Evolutionary conservation across 2,888 invertebrate species (phyloP).

Genomic region (Prosopocoilus inquinatus): DNA sequence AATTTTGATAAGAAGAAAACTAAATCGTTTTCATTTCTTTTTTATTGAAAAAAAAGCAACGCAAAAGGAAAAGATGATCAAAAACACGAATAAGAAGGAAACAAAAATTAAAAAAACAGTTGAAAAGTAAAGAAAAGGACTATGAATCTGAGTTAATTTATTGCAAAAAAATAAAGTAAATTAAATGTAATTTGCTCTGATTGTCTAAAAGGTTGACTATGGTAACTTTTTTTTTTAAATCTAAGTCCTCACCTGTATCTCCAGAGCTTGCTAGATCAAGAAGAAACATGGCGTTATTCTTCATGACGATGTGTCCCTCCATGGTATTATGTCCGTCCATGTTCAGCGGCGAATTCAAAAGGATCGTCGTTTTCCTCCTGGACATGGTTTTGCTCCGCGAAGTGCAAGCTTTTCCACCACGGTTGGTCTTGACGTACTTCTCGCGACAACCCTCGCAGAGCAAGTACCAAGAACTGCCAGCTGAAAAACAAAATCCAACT

Average conservation of each 20-base stretch:
- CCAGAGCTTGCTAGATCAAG: conserved; percentile 83
- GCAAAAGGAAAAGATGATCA: too few relatives aligned
- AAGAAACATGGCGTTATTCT: conserved; percentile 91
- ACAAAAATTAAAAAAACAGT: too few relatives aligned
- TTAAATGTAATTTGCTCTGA: too few relatives aligned
- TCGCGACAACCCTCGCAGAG: conserved; percentile 90
- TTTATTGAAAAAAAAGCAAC: too few relatives aligned
- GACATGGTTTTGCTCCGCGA: conserved; percentile 43
- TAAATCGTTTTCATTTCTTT: too few relatives aligned
- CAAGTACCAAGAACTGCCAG: conserved; percentile 82
- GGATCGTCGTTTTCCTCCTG: conserved; percentile 22
- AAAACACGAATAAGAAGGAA: too few relatives aligned
- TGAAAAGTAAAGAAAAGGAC: too few relatives aligned
- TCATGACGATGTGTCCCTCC: conserved; percentile 69
- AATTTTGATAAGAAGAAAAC: too few relatives aligned
- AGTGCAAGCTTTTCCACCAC: conserved; percentile 42
- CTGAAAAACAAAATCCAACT: conserved; percentile 44
- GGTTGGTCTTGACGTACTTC: conserved; percentile 59
- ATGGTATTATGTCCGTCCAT: conserved; percentile 35
- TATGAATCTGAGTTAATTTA: too few relatives aligned
- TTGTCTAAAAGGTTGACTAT: too few relatives aligned
- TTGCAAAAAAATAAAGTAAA: too few relatives aligned
- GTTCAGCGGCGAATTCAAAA: conserved; percentile 35
- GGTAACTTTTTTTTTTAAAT: conserved; percentile 1
- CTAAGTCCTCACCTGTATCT: conserved; percentile 41